phyloP scores from a whole-genome alignment of 2,888 invertebrate species.

The Drosophila suboccidentalis region DNA sequence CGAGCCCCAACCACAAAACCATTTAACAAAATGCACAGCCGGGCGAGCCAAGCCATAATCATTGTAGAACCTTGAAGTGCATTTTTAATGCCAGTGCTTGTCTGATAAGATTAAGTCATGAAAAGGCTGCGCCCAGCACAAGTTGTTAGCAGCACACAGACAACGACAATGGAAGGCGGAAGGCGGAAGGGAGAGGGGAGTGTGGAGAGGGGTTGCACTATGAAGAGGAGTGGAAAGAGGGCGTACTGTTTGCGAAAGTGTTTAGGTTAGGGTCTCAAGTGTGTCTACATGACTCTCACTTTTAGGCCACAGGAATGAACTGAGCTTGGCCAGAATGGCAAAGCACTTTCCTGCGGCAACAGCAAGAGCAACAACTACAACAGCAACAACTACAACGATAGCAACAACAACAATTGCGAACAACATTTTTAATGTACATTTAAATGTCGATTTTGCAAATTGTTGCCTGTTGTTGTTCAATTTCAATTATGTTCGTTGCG shows the following conservation, averaged over 20 bases:
- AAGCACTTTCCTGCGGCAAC: conserved; percentile 54
- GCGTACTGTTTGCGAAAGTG: conserved; percentile 67
- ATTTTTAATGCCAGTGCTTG: conserved; percentile 81
- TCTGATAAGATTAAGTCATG: conserved; percentile 80
- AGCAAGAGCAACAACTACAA: conserved; percentile 10
- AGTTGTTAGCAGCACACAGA: conserved; percentile 66
- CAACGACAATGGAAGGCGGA: background rate
- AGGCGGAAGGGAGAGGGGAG: background rate
- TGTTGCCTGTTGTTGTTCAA: conserved; percentile 64
- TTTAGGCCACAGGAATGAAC: conserved; percentile 52
- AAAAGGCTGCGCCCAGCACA: conserved; percentile 60
- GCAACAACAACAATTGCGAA: conserved; percentile 30
- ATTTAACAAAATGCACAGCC: conserved; percentile 70
- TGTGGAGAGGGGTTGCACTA: background rate
- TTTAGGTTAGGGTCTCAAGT: conserved; percentile 72
- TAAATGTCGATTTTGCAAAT: conserved; percentile 79
- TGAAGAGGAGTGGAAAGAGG: background rate
- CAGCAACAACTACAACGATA: conserved; percentile 20
- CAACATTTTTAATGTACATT: conserved; percentile 69
- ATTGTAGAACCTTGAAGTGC: conserved; percentile 76
- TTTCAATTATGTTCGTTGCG: conserved; percentile 76
- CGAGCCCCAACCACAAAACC: conserved; percentile 57
- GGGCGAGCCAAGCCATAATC: conserved; percentile 24
- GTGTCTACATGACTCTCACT: conserved; percentile 79
- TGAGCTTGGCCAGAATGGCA: conserved; percentile 44